Evolutionary conservation across 1,140 invertebrate genomes (phyloP), one percentile per base, ranked within the genome.

Genomic region (Saccostrea cuccullata): DNA sequence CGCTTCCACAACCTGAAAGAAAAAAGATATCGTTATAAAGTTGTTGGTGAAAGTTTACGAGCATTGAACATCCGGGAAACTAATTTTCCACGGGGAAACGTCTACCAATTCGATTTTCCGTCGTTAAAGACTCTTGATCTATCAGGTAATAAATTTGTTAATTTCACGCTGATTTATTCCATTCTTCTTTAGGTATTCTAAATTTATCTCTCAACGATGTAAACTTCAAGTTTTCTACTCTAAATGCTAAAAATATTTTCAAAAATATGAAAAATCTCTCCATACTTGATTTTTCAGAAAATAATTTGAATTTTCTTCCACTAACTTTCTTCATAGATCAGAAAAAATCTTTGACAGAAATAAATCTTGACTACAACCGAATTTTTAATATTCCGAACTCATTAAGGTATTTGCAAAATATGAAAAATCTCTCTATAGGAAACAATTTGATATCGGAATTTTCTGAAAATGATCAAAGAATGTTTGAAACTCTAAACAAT

Each of bases 371-470:
- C 11, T 17, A 67, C 23, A 67, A 67, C 23, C 20, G 20, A 23
- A 23, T 67, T 20, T 67, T 23, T 67, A 20, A 20, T 23, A 23
- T 67, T 23, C 4, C 20, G 8, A 20, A 67, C 23, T 67, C 60
- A 20, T 67, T 67, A 67, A 67, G 20, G 15, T 23, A 67, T 20
- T 67, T 67, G 60, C 5, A 67, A 20, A 67, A 67, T 20, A 23
- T 67, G 17, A 67, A 67, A 20, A 67, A 67, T 67, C 13, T 67
- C 17, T 67, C 20, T 67, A 1, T 67, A n/a, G 0, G 60, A 67
- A n/a, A 67, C 60, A 67, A 67, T 23, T 67, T 67, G 60, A 67
- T 67, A 67, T 67, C 60, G 23, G 23, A 67, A 23, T n/a, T 67
- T 67, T 20, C 60, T 17, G 17, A 67, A 23, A 67, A 67, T 9